These are phyloP conservation scores for Motacilla alba DNA, from an alignment of 2,113 vertebrate species.

Conservation along the genomic window DNA sequence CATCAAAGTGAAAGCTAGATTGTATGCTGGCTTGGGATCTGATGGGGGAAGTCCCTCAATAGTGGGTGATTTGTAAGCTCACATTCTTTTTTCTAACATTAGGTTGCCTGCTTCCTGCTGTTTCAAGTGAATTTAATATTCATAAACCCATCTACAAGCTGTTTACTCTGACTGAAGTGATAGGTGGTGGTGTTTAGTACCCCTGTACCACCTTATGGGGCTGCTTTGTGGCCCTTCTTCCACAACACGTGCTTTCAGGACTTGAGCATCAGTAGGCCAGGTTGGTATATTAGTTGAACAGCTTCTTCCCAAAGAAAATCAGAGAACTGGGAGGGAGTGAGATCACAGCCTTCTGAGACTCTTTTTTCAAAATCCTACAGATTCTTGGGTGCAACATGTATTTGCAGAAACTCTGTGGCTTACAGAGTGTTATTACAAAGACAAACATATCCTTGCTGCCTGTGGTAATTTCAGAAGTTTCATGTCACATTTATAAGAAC, in stretches of 20 bases:
- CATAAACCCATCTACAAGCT: background rate
- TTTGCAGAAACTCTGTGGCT: background rate
- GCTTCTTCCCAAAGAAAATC: background rate
- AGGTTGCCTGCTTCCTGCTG: background rate
- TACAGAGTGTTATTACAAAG: background rate
- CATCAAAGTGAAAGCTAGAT: background rate
- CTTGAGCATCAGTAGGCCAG: background rate
- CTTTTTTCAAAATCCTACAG: background rate
- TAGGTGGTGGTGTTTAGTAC: background rate
- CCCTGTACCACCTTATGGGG: background rate
- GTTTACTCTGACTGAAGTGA: background rate
- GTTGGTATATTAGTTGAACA: background rate
- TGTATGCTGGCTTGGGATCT: background rate
- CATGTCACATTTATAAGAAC: background rate
- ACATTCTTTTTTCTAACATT: background rate
- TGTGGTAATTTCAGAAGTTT: background rate
- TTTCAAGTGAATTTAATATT: constrained; percentile 22
- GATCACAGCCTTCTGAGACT: background rate
- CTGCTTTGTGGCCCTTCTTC: background rate
- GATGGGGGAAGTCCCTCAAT: background rate
- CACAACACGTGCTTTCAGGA: background rate
- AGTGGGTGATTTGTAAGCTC: background rate
- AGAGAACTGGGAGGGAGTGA: background rate
- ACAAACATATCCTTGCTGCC: background rate
- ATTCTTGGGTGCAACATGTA: background rate